Conservation (phyloP, 2,797 vertebrate genomes). For the Chiroxiphia lanceolata region DNA sequence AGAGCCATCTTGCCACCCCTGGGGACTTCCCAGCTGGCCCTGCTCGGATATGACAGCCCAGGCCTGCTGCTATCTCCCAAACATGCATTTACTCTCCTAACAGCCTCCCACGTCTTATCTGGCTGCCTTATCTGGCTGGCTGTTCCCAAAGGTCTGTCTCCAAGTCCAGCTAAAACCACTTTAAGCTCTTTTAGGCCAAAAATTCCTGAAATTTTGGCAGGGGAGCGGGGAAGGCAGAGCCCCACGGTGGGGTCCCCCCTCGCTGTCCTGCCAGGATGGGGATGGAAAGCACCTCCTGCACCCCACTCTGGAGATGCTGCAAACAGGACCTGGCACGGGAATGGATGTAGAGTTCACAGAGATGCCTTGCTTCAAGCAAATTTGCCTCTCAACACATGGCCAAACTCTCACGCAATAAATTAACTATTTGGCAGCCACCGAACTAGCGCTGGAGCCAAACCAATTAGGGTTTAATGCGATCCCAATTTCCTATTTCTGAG, state of each 20-base stretch:
- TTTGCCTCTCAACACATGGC: constrained; percentile 66
- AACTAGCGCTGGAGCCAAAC: constrained; percentile 66
- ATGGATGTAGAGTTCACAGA: constrained; percentile 38
- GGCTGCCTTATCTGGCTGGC: constrained; percentile 14
- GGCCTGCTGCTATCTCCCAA: constrained; percentile 41
- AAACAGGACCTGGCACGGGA: constrained; percentile 47
- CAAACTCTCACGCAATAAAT: constrained; percentile 74
- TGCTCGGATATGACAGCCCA: not conserved
- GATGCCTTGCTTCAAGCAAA: constrained; percentile 64
- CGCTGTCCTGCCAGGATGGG: not conserved
- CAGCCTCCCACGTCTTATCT: constrained; percentile 45
- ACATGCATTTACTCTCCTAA: constrained; percentile 19
- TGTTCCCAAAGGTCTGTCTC: not conserved
- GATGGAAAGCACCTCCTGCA: not conserved
- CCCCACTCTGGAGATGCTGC: not conserved
- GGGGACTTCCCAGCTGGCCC: constrained; percentile 42
- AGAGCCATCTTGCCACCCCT: not conserved
- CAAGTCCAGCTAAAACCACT: constrained; percentile 30
- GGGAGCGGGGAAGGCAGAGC: not conserved
- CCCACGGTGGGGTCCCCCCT: not conserved
- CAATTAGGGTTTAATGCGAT: constrained; percentile 71
- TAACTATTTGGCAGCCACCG: constrained; percentile 69
- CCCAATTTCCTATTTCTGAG: constrained; percentile 71
- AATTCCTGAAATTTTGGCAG: not conserved
- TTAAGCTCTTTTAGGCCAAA: not conserved